Conservation (phyloP, 2,797 vertebrate genomes). For the Choloepus didactylus region DNA sequence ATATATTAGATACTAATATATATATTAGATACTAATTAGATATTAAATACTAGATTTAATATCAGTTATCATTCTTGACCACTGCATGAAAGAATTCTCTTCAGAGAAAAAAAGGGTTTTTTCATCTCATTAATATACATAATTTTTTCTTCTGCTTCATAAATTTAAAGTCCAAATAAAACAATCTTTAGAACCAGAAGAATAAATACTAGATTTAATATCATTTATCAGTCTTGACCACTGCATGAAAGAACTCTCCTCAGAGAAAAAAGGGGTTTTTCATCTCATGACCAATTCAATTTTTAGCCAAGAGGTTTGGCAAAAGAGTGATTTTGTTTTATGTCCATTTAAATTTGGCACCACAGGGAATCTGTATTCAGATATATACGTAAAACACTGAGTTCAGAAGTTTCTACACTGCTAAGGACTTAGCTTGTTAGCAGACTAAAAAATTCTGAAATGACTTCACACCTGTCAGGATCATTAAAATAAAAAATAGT, state of each 20-base stretch:
- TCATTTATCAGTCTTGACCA: constrained; percentile 27
- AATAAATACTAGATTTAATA: constrained; percentile 45
- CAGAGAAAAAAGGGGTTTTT: constrained; percentile 32
- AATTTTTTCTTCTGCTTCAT: constrained; percentile 34
- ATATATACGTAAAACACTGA: neutral
- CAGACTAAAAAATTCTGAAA: constrained; percentile 48
- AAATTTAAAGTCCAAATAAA: constrained; percentile 20
- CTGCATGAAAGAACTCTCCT: constrained; percentile 30
- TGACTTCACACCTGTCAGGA: neutral
- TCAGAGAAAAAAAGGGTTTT: constrained; percentile 23
- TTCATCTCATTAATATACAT: neutral
- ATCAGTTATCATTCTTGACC: constrained; percentile 38
- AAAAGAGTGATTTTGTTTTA: constrained; percentile 8
- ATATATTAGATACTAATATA: too few species aligned
- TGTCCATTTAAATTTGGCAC: neutral
- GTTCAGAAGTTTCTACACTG: neutral
- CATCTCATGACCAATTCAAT: neutral
- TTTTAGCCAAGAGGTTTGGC: constrained; percentile 46
- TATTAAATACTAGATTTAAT: neutral
- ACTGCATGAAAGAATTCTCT: constrained; percentile 28
- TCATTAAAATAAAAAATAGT: constrained; percentile 39
- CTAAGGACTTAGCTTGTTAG: constrained; percentile 22
- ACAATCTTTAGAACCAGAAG: constrained; percentile 46
- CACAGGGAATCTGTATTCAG: neutral
- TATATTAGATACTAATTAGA: too few species aligned